Evolutionary conservation across 2,797 vertebrate species (phyloP).

Genomic region (Limosa lapponica): DNA sequence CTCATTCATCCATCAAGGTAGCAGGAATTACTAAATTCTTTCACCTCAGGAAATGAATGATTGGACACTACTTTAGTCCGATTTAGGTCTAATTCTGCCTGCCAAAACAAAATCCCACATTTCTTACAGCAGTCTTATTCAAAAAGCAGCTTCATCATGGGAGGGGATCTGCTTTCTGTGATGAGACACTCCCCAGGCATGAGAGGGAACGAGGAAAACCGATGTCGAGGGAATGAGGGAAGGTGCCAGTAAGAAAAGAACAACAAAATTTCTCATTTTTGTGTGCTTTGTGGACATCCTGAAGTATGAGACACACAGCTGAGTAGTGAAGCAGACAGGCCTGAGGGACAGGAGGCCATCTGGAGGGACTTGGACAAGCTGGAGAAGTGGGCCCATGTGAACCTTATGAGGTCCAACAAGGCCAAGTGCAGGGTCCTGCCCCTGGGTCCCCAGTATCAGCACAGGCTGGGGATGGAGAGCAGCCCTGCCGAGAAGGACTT

Average conservation of each 20-base stretch:
- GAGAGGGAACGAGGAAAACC: neutral
- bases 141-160: neutral
- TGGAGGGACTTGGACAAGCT: neutral
- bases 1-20: neutral
- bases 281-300: neutral
- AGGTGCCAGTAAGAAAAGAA: neutral
- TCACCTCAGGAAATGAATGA: neutral
- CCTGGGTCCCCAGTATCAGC: too few species aligned
- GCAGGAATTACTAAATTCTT: neutral
- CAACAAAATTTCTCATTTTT: neutral
- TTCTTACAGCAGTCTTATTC: neutral
- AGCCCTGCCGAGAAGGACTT: too few species aligned
- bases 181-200: accelerated
- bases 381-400: neutral
- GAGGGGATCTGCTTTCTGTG: neutral
- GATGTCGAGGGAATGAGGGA: neutral
- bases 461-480: too few species aligned
- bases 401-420: too few species aligned
- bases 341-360: too few species aligned
- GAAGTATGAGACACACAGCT: neutral
- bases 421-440: too few species aligned
- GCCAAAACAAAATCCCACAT: neutral
- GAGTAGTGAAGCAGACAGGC: too few species aligned
- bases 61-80: neutral
- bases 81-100: neutral